Evolutionary conservation across 1,140 invertebrate species (phyloP).

Genomic region (Euschistus heros): DNA sequence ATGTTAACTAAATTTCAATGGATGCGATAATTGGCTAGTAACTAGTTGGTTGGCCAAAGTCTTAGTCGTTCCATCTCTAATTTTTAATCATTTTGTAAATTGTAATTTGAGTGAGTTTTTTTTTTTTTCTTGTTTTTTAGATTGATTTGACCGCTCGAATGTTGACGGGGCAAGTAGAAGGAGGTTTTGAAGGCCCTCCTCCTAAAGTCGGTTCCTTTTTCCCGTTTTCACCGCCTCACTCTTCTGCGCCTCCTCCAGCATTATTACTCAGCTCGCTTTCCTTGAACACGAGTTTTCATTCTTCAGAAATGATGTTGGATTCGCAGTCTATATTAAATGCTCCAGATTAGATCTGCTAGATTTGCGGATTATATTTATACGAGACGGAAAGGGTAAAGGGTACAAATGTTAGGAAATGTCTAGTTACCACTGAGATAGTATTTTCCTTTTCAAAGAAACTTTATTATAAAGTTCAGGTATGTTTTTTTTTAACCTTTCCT

Average conservation of each 20-base stretch:
- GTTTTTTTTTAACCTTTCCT: no score
- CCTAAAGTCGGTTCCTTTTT: slow-evolving; percentile 31
- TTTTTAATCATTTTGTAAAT: no score
- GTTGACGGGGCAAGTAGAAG: slow-evolving; percentile 7
- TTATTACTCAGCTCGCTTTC: slow-evolving; percentile 30
- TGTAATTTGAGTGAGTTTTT: not conserved
- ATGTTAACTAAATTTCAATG: no score
- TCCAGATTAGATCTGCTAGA: slow-evolving; percentile 47
- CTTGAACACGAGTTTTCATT: slow-evolving; percentile 30
- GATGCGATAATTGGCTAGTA: no score
- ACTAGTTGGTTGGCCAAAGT: no score
- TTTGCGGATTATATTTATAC: no score
- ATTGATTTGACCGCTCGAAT: slow-evolving; percentile 26
- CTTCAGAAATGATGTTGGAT: slow-evolving; percentile 48
- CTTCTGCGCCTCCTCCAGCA: slow-evolving; percentile 24
- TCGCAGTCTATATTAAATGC: slow-evolving; percentile 68
- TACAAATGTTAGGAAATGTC: no score
- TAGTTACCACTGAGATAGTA: no score
- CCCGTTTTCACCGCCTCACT: slow-evolving; percentile 29
- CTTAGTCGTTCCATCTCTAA: no score
- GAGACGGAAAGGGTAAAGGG: no score
- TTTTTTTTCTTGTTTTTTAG: slow-evolving; percentile 18
- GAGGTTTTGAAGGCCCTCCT: slow-evolving; percentile 11
- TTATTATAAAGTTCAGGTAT: no score
- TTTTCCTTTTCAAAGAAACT: no score